Evolutionary conservation across 37 sponge, comb jelly and placozoan genomes (phyloP).

Genomic region (Spongia lamella): DNA sequence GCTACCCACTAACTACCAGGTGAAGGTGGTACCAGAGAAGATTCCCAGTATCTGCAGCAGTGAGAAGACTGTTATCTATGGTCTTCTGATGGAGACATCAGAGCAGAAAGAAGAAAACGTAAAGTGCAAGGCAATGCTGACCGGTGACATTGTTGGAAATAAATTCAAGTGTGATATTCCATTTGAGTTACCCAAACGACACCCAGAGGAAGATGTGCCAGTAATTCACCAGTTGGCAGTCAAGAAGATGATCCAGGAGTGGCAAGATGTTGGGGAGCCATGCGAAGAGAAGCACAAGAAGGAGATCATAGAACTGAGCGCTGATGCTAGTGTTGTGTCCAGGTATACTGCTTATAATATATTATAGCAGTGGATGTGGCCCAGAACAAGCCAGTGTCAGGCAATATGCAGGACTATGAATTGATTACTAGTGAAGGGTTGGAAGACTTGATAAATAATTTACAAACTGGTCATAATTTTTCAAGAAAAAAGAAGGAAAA

Average conservation of each 20-base stretch:
- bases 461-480: too few relatives aligned
- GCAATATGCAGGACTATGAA: conserved; percentile 32
- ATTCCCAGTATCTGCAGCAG: conserved; percentile 62
- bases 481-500: too few relatives aligned
- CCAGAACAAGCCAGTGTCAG: conserved; percentile 33
- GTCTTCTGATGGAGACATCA: conserved; percentile 27
- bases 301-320: conserved; percentile 54
- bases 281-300: conserved; percentile 16
- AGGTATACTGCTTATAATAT: conserved; percentile 67
- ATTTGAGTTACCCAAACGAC: conserved; percentile 6
- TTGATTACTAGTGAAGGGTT: too few relatives aligned
- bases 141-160: conserved; percentile 21
- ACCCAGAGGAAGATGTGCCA: background rate
- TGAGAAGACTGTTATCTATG: conserved; percentile 68
- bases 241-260: conserved; percentile 61
- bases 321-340: conserved; percentile 65
- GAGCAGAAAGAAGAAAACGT: background rate
- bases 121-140: conserved; percentile 4
- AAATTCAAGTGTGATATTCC: conserved; percentile 2
- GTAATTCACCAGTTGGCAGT: conserved; percentile 75
- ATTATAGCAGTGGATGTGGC: conserved; percentile 63
- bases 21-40: conserved; percentile 29
- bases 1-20: conserved; percentile 25
- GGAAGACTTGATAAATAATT: too few relatives aligned
- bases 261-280: conserved; percentile 4